These are phyloP conservation scores for Cheilosia pagana DNA, from an alignment of 2,888 invertebrate species.

Conservation along the genomic window DNA sequence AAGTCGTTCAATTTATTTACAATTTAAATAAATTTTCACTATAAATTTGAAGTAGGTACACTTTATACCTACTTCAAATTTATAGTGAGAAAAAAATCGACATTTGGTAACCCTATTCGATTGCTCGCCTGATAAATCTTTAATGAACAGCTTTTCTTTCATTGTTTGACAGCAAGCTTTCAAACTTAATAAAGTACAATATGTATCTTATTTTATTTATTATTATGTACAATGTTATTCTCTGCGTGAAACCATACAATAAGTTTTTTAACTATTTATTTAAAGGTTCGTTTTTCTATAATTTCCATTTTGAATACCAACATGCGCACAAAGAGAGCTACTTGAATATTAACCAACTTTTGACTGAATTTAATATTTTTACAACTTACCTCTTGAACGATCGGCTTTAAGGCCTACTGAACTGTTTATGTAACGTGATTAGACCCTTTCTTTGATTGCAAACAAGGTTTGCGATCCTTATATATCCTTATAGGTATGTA, in stretches of 20 bases:
- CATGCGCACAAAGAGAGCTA: constrained; percentile 18
- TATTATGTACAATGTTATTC: not conserved
- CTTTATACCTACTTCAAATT: too few species aligned
- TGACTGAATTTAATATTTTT: not conserved
- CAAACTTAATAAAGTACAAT: not conserved
- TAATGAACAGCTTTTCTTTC: constrained; percentile 4
- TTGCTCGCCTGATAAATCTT: constrained; percentile 7
- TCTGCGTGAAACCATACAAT: not conserved
- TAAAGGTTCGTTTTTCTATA: too few species aligned
- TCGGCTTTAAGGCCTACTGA: not conserved
- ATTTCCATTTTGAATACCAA: not conserved
- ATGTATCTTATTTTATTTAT: not conserved
- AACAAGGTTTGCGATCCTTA: not conserved
- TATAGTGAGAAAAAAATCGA: too few species aligned
- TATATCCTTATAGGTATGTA: too few species aligned
- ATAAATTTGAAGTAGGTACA: too few species aligned
- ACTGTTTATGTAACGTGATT: not conserved
- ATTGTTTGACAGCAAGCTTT: not conserved
- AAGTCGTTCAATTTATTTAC: too few species aligned
- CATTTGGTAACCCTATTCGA: constrained; percentile 7
- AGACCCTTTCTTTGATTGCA: not conserved
- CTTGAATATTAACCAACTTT: not conserved
- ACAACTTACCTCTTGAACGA: not conserved
- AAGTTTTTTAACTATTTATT: not conserved
- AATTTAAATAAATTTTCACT: too few species aligned